Base-by-base conservation (phyloP, 2,113 vertebrate genomes). In the Gymnogyps californianus region DNA sequence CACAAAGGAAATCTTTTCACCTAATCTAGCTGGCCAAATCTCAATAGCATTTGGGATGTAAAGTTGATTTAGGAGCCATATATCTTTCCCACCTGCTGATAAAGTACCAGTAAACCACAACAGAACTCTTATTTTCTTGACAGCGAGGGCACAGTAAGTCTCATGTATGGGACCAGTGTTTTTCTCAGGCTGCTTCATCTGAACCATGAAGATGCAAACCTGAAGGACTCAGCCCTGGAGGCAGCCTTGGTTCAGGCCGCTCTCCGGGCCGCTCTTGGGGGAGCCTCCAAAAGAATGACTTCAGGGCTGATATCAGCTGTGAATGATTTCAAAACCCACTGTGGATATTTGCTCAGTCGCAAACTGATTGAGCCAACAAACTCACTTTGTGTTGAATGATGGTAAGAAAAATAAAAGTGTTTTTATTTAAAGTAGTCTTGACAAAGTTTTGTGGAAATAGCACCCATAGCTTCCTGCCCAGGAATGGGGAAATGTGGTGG, bases 391-490 rank as follows among this genome's bases (percentile, higher is more conserved):
- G 47, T 15, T 71, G 40, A 86, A 46, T n/a, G 64, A 90, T 0
- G 0, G 42, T 11, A 64, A 70, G 49, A 89, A 92, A 88, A 95
- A 81, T 36, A 54, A 20, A 64, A n/a, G 7, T 55, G 38, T 47
- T 83, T 95, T 61, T 16, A 40, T 75, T 65, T 71, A 44, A 83
- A 90, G 55, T 4, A 65, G 16, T 67, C 61, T 64, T 47, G 21
- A 77, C 42, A 75, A 62, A 89, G 16, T 70, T 83, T 66, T 85
- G 69, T 88, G 84, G 76, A 95, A 96, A 87, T 44, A 83, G 40
- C 93, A 97, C 66, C 91, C 91, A 81, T 59, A 71, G 34, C 34
- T 96, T 93, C 81, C 77, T 76, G 81, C 13, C 54, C 52, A 72
- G 47, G 31, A 54, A 32, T 1, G 0, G 11, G 36, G 44, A 96